Conservation (phyloP, 2,113 vertebrate genomes). For the Triplophysa dalaica region DNA sequence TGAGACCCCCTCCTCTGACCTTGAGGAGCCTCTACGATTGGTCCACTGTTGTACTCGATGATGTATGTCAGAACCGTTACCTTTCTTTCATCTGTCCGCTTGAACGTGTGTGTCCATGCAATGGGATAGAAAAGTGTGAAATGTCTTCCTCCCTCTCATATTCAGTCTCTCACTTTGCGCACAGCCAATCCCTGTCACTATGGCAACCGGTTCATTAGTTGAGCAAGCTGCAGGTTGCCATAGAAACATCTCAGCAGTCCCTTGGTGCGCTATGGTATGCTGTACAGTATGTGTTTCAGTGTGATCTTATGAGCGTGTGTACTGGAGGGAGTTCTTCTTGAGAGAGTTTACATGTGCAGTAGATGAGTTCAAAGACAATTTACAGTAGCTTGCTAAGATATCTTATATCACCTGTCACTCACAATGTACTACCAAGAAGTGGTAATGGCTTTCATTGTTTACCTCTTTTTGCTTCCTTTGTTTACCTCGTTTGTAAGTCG, state of each 20-base stretch:
- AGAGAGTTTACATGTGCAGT: neutral
- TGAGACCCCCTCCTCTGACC: constrained; percentile 55
- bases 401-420: neutral
- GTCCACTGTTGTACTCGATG: neutral
- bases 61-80: neutral
- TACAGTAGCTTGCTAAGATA: neutral
- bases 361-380: neutral
- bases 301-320: constrained; percentile 35
- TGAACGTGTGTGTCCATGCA: neutral
- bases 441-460: too few relatives aligned
- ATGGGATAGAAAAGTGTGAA: constrained; percentile 59
- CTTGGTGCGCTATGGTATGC: constrained; percentile 65
- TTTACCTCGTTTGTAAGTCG: too few relatives aligned
- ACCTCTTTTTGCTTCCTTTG: too few relatives aligned
- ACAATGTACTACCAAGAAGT: neutral
- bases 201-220: constrained; percentile 76
- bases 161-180: constrained; percentile 62
- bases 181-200: constrained; percentile 73
- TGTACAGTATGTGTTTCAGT: constrained; percentile 5
- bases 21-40: constrained; percentile 61
- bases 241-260: constrained; percentile 74
- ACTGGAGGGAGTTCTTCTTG: neutral
- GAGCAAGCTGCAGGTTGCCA: constrained; percentile 80
- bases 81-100: too few relatives aligned
- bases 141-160: constrained; percentile 58